Evolutionary conservation across 2,888 invertebrate species (phyloP), one percentile per base, ranked within the genome.

Genomic region (Brachynemurus nebulosus): DNA sequence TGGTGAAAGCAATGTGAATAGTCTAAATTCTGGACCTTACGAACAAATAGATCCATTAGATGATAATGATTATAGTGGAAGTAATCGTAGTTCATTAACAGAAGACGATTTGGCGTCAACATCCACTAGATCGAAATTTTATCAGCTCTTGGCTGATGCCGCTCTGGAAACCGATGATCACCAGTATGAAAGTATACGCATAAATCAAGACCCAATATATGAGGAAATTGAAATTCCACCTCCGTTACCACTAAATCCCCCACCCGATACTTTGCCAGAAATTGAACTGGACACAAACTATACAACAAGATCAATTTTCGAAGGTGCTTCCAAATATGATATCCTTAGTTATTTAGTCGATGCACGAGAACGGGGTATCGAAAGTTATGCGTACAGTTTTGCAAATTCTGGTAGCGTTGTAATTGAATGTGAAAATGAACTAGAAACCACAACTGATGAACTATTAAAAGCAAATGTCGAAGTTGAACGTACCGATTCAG

Each of bases 401-500:
- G 69, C 64, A 36, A 69, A 67, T 55, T 69, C 72, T 36, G 64
- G 63, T 43, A 68, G 63, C 49, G 70, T 54, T 3, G 54, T 54
- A 3, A 45, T 48, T 4, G 48, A 48, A 45, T 47, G 47, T 34
- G 62, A 62, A 46, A 64, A 65, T 40, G 64, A 77, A 55, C 72
- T 76, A 40, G 77, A 79, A 47, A 70, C 72, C 47, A 67, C 68
- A 2, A 71, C 67, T 45, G 77, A 76, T 55, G 63, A 75, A 14
- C 74, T 82, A 47, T 83, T 85, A 53, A 69, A 85, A 53, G 85
- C 85, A 40, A 80, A 81, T 46, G 77, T 80, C n/a, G 89, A 90
- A 62, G 82, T 91, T 52, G 91, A 91, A 67, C 72, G 92, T 51
- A 91, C 90, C 57, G 91, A 90, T 62, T 91, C 90, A 14, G 92